Evolutionary conservation across 1,140 invertebrate species (phyloP), one percentile per base, ranked within the genome.

Genomic region (Anthonomus grandis): DNA sequence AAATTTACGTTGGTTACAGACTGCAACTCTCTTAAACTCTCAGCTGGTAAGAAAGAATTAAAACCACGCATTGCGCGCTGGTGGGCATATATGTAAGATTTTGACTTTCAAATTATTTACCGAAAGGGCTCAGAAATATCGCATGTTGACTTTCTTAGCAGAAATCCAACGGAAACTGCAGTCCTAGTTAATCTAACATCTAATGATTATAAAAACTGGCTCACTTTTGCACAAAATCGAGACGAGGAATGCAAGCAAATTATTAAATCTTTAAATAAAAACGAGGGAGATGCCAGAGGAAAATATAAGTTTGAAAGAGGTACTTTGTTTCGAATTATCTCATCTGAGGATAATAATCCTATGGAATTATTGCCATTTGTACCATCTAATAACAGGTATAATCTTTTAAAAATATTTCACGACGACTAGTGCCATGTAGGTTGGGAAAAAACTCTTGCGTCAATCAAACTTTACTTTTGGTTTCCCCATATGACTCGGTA

Each of bases 21-120:
- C 59, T 73, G 71, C 24, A 70, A 68, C 41, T 75, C 39, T 31
- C 64, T 65, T 54, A 71, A 54, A 65, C 64, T 59, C 58, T 63
- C 66, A 1, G 13, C 25, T 54, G 68, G 62, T 57, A 70, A 66
- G 63, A 63, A 60, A 63, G 56, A 71, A 60, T 63, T 74, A 57
- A 61, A 53, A 0, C 70, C 73, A 0, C 41, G 70, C 18, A 70
- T 64, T 1, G 63, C 71, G 44, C 44, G 68, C n/a, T 74, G 70
- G 67, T 73, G 70, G 66, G 55, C 65, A 8, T 68, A 44, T 59
- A 53, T 70, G 55, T 65, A 73, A 57, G 21, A 59, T 8, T 68
- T 68, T 19, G 61, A 70, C 31, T 70, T 70, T 25, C 15, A 45
- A 6, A 49, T 49, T 1, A 5, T 19, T 8, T 49, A 49, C 17